A percentile compares a stretch with the other conserved stretches of the same genome.
These are phyloP conservation scores for Eupithecia subfuscata DNA, from an alignment of 2,888 invertebrate species.

Conservation along the genomic window DNA sequence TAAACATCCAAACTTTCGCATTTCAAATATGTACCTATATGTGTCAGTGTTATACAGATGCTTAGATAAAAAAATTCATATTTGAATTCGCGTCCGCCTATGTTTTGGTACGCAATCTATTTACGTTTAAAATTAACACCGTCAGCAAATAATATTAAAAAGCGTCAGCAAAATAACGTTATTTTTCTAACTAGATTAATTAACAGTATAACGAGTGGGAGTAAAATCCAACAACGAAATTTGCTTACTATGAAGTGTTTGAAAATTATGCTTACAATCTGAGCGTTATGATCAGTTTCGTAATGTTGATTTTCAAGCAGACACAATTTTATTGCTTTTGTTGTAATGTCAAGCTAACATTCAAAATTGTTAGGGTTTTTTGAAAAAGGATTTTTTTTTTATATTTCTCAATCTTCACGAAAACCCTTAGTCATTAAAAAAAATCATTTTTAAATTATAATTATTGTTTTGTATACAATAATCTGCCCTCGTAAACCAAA, in stretches of 20 bases:
- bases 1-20: too few species aligned
- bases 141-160: slow-evolving; percentile 10
- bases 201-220: slow-evolving; percentile 4
- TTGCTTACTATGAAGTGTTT: not conserved
- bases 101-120: not conserved
- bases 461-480: too few species aligned
- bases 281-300: not conserved
- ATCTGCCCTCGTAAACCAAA: too few species aligned
- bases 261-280: not conserved
- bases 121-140: slow-evolving; percentile 8
- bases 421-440: too few species aligned
- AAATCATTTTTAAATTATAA: too few species aligned
- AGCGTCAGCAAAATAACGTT: slow-evolving; percentile 4
- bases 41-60: too few species aligned
- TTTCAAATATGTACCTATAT: too few species aligned
- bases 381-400: too few species aligned
- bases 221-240: not conserved
- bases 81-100: not conserved
- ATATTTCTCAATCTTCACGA: too few species aligned
- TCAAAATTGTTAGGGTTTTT: too few species aligned
- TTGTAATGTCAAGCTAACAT: not conserved
- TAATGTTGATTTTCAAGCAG: not conserved
- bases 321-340: too few species aligned
- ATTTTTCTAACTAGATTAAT: slow-evolving; percentile 4
- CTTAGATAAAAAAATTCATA: not conserved